Conservation (phyloP, 1,140 invertebrate species). For the Musca vetustissima region DNA sequence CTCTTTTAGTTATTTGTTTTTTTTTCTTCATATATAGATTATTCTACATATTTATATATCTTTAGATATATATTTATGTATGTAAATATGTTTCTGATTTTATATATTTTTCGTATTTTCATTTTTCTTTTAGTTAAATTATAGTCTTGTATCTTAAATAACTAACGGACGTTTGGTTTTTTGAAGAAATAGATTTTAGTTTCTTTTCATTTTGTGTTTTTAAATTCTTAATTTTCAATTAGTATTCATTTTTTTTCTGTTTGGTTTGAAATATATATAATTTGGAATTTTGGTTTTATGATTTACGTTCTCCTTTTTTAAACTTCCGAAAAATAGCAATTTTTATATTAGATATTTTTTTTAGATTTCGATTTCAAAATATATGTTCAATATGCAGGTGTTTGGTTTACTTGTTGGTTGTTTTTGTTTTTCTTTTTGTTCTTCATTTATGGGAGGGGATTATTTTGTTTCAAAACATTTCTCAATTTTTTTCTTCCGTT, state of each 20-base stretch:
- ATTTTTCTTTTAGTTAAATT: no score
- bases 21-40: no score
- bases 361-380: neutral
- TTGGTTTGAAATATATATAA: conserved; percentile 12
- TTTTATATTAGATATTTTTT: neutral
- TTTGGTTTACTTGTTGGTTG: no score
- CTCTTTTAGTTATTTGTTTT: no score
- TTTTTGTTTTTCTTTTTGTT: neutral
- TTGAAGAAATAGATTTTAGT: conserved; percentile 5
- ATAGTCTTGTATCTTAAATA: conserved; percentile 1
- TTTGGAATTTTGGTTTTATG: neutral
- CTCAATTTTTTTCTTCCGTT: neutral
- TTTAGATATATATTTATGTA: no score
- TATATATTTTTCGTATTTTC: no score
- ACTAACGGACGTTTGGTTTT: conserved; percentile 18
- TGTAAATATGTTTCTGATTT: no score
- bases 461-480: neutral
- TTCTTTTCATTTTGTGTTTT: neutral
- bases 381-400: neutral
- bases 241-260: neutral
- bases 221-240: conserved; percentile 1
- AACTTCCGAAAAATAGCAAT: neutral
- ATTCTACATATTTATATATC: no score
- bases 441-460: no score
- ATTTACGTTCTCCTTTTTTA: neutral